A percentile compares a stretch with the other conserved stretches of the same genome.
phyloP scores from a whole-genome alignment of 1,140 invertebrate species.

The Dendrolimus punctatus region DNA sequence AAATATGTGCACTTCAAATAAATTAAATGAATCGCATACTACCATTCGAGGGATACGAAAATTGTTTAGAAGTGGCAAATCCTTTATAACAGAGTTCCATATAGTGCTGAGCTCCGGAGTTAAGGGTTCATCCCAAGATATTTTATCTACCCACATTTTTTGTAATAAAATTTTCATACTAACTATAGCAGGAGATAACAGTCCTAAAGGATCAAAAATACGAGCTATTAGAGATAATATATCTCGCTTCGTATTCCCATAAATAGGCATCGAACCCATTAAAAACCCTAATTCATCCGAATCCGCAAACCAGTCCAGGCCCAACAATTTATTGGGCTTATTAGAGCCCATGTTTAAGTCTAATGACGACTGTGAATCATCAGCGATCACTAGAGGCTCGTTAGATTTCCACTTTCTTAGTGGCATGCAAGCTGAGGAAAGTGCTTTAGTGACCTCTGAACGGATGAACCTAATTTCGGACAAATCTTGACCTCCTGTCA shows the following conservation, averaged over 20 bases:
- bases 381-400: no score
- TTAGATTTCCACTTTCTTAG: no score
- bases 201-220: conserved; percentile 20
- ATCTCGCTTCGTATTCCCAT: conserved; percentile 12
- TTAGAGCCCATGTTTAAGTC: no score
- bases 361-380: no score
- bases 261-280: conserved; percentile 4
- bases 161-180: conserved; percentile 15
- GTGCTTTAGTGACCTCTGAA: conserved; percentile 1
- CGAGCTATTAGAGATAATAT: conserved; percentile 14
- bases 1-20: conserved; percentile 16
- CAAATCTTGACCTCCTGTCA: conserved; percentile 6
- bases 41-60: conserved; percentile 13
- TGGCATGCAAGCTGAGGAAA: conserved; percentile 7
- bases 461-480: conserved; percentile 1
- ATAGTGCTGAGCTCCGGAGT: conserved; percentile 4
- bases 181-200: conserved; percentile 15
- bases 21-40: conserved; percentile 4
- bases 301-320: conserved; percentile 13
- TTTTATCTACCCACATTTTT: conserved; percentile 11
- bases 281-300: conserved; percentile 10
- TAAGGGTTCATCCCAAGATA: conserved; percentile 12
- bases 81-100: conserved; percentile 11
- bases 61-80: conserved; percentile 11
- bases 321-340: conserved; percentile 16